Conservation (phyloP, 2,888 invertebrate genomes). For the Cordilura impudica region DNA sequence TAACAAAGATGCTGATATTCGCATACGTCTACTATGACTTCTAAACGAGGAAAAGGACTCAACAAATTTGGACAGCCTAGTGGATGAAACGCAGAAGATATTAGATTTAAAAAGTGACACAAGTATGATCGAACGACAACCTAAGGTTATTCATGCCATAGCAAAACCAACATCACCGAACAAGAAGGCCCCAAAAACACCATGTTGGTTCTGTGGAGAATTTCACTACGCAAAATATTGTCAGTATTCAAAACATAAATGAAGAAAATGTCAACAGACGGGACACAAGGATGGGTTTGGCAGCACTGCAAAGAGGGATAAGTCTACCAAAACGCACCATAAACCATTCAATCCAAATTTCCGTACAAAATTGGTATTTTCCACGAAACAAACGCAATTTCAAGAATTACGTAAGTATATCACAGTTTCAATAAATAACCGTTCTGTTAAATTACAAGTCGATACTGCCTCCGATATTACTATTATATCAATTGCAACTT, state of each 20-base stretch:
- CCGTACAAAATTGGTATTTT: background rate
- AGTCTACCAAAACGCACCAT: background rate
- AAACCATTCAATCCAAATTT: background rate
- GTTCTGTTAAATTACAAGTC: background rate
- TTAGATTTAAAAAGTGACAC: conserved; percentile 16
- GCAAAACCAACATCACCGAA: background rate
- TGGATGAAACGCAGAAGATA: conserved; percentile 15
- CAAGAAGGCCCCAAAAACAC: background rate
- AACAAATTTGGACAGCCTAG: background rate
- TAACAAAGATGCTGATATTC: background rate
- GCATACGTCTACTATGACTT: background rate
- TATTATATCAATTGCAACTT: background rate
- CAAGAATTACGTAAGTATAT: background rate
- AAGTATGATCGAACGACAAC: conserved; percentile 6
- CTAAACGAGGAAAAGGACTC: background rate
- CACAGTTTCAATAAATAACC: background rate
- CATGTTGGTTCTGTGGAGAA: background rate
- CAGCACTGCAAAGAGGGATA: no score
- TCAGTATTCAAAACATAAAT: background rate
- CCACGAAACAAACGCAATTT: background rate
- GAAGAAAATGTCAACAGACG: background rate
- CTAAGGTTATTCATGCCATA: background rate
- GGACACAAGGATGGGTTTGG: background rate
- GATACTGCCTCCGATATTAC: conserved; percentile 7
- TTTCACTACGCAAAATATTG: background rate